Base-by-base conservation (phyloP, 2,113 vertebrate genomes). In the Nothoprocta perdicaria region DNA sequence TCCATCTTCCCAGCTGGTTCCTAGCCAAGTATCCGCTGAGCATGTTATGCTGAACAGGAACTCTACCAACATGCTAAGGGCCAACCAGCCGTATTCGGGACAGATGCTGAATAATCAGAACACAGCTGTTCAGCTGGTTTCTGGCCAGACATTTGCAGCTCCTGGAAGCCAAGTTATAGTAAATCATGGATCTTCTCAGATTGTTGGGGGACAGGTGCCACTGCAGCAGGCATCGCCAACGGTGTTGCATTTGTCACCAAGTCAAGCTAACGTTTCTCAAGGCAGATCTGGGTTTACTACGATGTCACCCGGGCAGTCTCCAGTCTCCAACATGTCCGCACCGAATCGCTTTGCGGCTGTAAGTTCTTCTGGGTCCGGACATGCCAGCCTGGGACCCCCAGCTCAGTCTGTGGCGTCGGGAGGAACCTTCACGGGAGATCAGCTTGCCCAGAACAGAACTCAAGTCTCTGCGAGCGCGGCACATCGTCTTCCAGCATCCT, bases 41-140 rank as follows among this genome's bases (percentile, higher is more conserved):
- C 98, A 98, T 50, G 96, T 97, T 84, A 97, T 98, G 98, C 91
- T 98, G 79, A 98, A 97, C 86, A 98, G 98, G 92, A 98, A 95
- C 84, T 97, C 98, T 43, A 92, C 98, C 58, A 97, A 90, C 95
- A 98, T 98, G 97, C 95, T 98, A 11, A 98, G 98, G 95, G 96
- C 98, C 95, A 96, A 97, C 78, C 98, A 98, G 89, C 96, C 98
- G 0, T 98, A 98, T 96, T 97, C 98, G 24, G 98, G 98, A 73
- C 96, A 98, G 92, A 98, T 99, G 84, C 96, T 99, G 21, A 98
- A 98, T 96, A 98, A 96, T 97, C 99, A 99, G 95, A 99, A 98
- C 41, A 73, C 98, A 23, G 95, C 98, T 29, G 98, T 99, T 93
- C 99, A 99, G 94, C 96, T 99, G 65, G 98, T 99, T 77, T 97